A percentile compares a stretch with the other conserved stretches of the same genome.
Conservation (phyloP, 2,888 invertebrate genomes). For the Ommatoiulus sabulosus region DNA sequence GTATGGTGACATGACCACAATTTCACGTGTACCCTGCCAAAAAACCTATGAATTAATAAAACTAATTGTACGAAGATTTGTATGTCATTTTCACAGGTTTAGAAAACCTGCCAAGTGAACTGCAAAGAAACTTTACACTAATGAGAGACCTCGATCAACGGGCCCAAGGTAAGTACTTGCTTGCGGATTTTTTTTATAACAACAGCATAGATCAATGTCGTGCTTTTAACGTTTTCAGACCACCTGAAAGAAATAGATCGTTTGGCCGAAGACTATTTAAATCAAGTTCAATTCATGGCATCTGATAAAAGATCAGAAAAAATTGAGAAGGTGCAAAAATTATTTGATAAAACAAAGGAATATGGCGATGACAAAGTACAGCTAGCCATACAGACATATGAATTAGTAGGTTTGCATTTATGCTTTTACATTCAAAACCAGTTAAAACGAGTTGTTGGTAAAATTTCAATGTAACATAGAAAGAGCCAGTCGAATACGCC, state of each 20-base stretch:
- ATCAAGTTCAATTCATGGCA: conserved; percentile 78
- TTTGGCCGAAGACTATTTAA: conserved; percentile 83
- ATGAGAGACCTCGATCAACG: conserved; percentile 96
- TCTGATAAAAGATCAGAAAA: conserved; percentile 86
- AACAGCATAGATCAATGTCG: no score
- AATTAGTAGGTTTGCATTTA: conserved; percentile 74
- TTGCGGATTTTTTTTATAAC: not conserved
- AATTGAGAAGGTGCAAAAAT: conserved; percentile 83
- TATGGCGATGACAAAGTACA: conserved; percentile 98
- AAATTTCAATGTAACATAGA: no score
- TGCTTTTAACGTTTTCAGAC: no score
- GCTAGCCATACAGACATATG: conserved; percentile 97
- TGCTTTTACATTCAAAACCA: no score
- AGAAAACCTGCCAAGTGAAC: conserved; percentile 93
- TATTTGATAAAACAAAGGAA: conserved; percentile 94
- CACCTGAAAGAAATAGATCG: conserved; percentile 89
- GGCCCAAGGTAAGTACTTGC: conserved; percentile 73
- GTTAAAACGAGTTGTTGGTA: no score
- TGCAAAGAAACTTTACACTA: conserved; percentile 93
- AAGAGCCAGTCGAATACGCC: no score
- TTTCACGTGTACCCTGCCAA: no score
- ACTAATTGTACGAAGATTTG: conserved; percentile 55
- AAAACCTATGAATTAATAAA: no score
- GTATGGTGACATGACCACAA: no score
- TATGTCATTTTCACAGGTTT: conserved; percentile 74